Evolutionary conservation across 2,113 vertebrate genomes (phyloP).

Genomic region (Hyla sarda): DNA sequence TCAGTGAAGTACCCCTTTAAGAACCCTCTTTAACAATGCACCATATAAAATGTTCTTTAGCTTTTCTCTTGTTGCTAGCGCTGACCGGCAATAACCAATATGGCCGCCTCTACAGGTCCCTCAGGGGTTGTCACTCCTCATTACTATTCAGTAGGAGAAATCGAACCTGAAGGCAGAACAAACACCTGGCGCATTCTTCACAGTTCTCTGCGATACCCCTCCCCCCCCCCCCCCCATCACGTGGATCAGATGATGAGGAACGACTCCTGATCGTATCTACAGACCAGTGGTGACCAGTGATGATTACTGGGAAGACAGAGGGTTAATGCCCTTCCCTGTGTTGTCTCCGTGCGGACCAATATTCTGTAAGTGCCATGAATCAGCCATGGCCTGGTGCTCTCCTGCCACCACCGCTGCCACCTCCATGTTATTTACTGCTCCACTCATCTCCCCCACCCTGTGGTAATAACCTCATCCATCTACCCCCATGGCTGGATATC

Average conservation of each 20-base stretch:
- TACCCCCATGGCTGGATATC: too few species aligned
- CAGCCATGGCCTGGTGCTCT: background rate
- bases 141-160: background rate
- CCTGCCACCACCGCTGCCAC: background rate
- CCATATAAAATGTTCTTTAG: too few species aligned
- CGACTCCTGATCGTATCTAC: background rate
- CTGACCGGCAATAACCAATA: background rate
- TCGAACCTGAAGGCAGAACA: background rate
- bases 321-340: background rate
- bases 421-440: background rate
- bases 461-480: background rate
- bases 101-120: background rate
- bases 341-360: background rate
- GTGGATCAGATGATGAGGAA: background rate
- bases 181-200: background rate
- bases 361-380: background rate
- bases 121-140: background rate
- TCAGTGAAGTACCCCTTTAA: too few species aligned
- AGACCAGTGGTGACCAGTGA: background rate
- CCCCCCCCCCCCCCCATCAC: background rate
- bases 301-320: background rate
- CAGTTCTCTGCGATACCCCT: background rate
- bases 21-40: too few species aligned
- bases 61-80: too few species aligned
- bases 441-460: background rate